Conservation (phyloP, 2,113 vertebrate genomes). For the Mustelus asterias region DNA sequence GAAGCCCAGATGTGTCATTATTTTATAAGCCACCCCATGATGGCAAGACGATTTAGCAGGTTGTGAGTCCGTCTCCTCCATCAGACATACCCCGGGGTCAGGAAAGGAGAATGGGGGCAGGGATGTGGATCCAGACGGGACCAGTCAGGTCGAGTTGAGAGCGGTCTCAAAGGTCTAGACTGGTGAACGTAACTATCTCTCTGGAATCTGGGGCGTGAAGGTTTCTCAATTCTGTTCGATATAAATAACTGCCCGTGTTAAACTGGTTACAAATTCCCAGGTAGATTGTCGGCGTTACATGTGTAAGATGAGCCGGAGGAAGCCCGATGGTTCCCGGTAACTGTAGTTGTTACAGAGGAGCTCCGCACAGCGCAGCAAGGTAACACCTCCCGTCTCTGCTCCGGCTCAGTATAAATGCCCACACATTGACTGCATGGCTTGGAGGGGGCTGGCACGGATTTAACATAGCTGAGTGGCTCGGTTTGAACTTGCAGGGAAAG, state of each 20-base stretch:
- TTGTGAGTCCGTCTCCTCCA: not conserved
- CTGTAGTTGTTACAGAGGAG: not conserved
- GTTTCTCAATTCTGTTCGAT: not conserved
- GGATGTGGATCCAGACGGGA: conserved; percentile 13
- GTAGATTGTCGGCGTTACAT: not conserved
- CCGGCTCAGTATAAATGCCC: too few species aligned
- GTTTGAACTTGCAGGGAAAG: not conserved
- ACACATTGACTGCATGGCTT: not conserved
- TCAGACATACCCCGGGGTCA: not conserved
- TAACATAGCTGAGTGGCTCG: not conserved
- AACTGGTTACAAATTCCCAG: not conserved
- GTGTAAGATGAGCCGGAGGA: not conserved
- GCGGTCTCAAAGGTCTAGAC: not conserved
- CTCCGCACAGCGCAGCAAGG: conserved; percentile 13
- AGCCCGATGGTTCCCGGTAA: not conserved
- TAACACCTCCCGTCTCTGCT: not conserved
- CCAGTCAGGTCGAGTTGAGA: conserved; percentile 6
- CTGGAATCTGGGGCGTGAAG: not conserved
- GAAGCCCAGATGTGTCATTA: not conserved
- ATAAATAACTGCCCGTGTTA: not conserved
- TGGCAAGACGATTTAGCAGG: not conserved
- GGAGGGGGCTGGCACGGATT: not conserved
- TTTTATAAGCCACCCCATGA: not conserved
- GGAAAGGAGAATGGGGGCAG: not conserved
- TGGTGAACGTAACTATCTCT: not conserved